Evolutionary conservation across 37 sponge, comb jelly and placozoan species (phyloP).

Genomic region (Lycopodina hypogea): DNA sequence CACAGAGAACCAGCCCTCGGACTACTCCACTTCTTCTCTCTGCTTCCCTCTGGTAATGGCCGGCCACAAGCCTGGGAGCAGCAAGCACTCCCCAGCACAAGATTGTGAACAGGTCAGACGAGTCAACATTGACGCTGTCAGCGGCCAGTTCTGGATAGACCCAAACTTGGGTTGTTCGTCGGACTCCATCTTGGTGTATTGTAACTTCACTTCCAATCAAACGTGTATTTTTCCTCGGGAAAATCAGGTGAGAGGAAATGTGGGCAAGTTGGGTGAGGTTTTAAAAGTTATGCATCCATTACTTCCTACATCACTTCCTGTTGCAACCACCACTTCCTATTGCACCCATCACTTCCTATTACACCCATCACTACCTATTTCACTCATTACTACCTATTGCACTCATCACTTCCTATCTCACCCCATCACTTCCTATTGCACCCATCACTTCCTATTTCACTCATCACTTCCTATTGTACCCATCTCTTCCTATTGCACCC

Average conservation of each 20-base stretch:
- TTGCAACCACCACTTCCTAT: too few species aligned
- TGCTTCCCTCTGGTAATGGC: not conserved
- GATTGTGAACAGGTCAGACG: constrained; percentile 31
- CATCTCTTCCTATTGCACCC: too few species aligned
- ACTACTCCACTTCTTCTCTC: not conserved
- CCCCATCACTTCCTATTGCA: too few species aligned
- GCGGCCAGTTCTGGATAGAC: constrained; percentile 66
- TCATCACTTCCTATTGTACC: too few species aligned
- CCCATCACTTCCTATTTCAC: too few species aligned
- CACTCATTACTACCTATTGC: too few species aligned
- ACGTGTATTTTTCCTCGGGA: constrained; percentile 51
- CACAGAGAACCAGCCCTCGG: too few species aligned
- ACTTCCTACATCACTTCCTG: not conserved
- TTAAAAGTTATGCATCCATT: not conserved
- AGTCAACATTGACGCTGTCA: constrained; percentile 10
- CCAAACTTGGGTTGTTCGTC: constrained; percentile 65
- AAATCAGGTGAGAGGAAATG: constrained; percentile 3
- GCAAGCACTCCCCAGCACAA: constrained; percentile 28
- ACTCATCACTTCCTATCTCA: too few species aligned
- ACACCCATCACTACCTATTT: too few species aligned
- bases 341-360: too few species aligned
- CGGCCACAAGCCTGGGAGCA: not conserved
- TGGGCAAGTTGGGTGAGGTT: not conserved
- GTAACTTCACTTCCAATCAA: constrained; percentile 51
- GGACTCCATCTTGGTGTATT: constrained; percentile 60